Evolutionary conservation across 1,140 invertebrate genomes (phyloP), one percentile per base, ranked within the genome.

Genomic region (Lepidurus couesii): DNA sequence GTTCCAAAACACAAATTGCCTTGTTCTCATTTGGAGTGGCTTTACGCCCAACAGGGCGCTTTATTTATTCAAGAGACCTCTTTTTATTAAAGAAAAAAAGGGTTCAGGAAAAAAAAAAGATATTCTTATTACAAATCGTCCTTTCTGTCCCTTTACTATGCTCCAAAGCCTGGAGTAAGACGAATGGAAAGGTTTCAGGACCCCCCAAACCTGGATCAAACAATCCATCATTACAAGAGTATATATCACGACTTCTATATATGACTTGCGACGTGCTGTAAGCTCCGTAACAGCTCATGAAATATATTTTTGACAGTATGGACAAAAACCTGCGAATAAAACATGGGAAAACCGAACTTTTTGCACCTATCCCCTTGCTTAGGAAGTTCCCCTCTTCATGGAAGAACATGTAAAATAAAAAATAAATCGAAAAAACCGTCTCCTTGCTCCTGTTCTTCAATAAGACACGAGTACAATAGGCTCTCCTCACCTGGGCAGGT

Each of bases 391-490:
- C 13, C 1, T 21, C 16, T 21, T 7, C 13, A 65, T 13, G 13
- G 21, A 65, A 7, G n/a, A 21, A 9, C 7, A 65, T 13, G 3
- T 13, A 4, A 4, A 21, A 65, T 7, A 65, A 65, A 65, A 65
- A 65, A 65, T 9, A 16, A 47, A 47, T 47, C 21, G 47, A 65
- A 65, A 65, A 65, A 34, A 34, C 2, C 34, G 0, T 4, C 34
- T 34, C 2, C 34, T 34, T 34, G 34, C 34, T 34, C 34, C 34
- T 2, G 34, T 34, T n/a, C 53, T 65, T 21, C 53, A 65, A 65
- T 65, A 65, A 65, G 53, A n/a, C 34, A 65, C 53, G 53, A 65
- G 53, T 65, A 65, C 53, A 65, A 65, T 65, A 65, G 53, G 53
- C 16, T 21, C 53, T 65, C 53, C 53, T 65, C 53, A 65, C 53